These are phyloP conservation scores for Hedychridium roseum DNA, from an alignment of 2,888 invertebrate genomes.

Conservation along the genomic window DNA sequence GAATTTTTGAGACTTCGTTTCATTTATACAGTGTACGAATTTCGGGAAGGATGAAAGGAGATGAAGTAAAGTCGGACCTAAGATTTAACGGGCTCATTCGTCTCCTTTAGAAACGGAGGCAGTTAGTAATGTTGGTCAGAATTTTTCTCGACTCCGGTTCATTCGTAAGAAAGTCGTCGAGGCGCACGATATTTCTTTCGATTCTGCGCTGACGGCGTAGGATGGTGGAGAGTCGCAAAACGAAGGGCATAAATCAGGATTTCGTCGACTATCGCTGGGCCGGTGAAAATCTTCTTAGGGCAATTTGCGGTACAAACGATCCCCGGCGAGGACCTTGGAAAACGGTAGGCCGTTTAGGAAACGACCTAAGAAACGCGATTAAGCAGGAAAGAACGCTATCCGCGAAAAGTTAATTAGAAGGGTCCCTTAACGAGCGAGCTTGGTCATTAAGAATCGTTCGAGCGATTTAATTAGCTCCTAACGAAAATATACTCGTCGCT, in stretches of 20 bases:
- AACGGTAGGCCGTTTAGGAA: slow-evolving; percentile 41
- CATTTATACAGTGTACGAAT: too few relatives aligned
- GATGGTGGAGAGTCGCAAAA: too few relatives aligned
- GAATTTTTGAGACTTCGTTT: too few relatives aligned
- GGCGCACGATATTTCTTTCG: not conserved
- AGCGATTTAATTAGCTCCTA: too few relatives aligned
- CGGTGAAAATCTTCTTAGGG: slow-evolving; percentile 48
- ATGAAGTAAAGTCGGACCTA: too few relatives aligned
- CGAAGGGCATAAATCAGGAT: slow-evolving; percentile 45
- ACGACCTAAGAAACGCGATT: slow-evolving; percentile 43
- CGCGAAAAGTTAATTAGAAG: too few relatives aligned
- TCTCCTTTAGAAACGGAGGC: too few relatives aligned
- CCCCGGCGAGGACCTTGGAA: slow-evolving; percentile 39
- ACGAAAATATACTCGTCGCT: too few relatives aligned
- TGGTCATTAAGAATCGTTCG: too few relatives aligned
- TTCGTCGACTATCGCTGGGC: slow-evolving; percentile 34
- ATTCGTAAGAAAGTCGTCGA: not conserved
- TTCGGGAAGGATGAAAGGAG: too few relatives aligned
- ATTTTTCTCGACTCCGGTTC: not conserved
- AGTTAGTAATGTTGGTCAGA: not conserved
- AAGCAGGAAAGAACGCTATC: slow-evolving; percentile 15
- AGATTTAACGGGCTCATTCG: too few relatives aligned
- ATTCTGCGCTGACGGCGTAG: slow-evolving; percentile 17
- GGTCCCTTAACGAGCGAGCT: too few relatives aligned
- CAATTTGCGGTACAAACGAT: slow-evolving; percentile 52